Conservation (phyloP, 1,140 invertebrate genomes). For the Camponotus pennsylvanicus region DNA sequence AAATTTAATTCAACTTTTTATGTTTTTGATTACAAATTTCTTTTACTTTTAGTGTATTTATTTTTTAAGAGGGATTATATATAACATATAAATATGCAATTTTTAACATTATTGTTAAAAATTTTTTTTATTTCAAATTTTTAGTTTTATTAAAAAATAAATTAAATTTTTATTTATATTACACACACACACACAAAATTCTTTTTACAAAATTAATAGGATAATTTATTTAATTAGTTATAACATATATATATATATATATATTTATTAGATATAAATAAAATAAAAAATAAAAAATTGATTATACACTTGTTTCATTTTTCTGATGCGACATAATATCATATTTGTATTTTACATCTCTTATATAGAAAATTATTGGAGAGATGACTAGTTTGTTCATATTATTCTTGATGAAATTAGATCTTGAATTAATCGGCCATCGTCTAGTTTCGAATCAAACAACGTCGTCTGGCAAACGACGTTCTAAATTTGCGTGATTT, state of each 20-base stretch:
- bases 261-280: background rate
- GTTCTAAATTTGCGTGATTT: conserved; percentile 50
- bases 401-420: background rate
- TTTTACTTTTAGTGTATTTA: background rate
- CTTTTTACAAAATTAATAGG: no score
- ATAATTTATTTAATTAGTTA: no score
- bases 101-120: background rate
- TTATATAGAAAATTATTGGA: background rate
- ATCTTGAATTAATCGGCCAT: conserved; percentile 10
- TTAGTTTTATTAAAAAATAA: background rate
- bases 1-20: background rate
- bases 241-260: no score
- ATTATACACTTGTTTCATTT: background rate
- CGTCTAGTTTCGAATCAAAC: background rate
- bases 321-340: background rate
- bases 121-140: background rate
- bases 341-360: background rate
- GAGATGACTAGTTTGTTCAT: background rate
- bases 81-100: background rate
- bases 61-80: background rate
- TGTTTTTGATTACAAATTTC: background rate
- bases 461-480: background rate
- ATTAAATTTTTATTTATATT: no score
- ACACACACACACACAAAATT: no score
- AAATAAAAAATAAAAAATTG: background rate